Evolutionary conservation across 2,113 vertebrate genomes (phyloP), one percentile per base, ranked within the genome.

Genomic region (Syngnathoides biaculeatus): DNA sequence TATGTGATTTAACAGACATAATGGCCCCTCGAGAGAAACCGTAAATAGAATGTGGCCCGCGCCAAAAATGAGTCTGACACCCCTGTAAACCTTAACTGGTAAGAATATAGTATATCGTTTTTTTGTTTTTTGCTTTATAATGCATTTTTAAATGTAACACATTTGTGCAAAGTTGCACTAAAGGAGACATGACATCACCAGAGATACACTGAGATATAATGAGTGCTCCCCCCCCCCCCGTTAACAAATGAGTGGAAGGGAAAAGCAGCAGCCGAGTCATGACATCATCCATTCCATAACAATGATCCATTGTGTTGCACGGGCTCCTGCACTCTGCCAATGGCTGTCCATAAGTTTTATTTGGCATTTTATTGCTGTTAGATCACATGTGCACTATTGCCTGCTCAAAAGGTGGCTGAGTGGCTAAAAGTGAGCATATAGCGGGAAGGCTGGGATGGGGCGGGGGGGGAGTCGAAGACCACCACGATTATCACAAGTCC

Each of bases 301-400:
- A 89, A 90, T 92, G 90, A 93, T 92, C 85, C 86, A 92, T 90
- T 91, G 87, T 87, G 81, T 76, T 84, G 73, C 72, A 66, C 64
- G 74, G 88, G 82, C 86, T 87, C 76, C 81, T 83, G 86, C 87
- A 82, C 86, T 87, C 84, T 79, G 82, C 82, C 86, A 82, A 84
- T 85, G 80, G 86, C 80, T 68, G 76, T 84, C 86, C 86, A 87
- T 91, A 88, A 87, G 84, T 91, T 92, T 92, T 86, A 92, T 92
- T 91, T 91, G 87, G 79, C 89, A 90, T 92, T 92, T 93, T 90
- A 92, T 90, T 77, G 85, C 89, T 61, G 87, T 93, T 93, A 92
- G 91, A 91, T 93, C 92, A 93, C 91, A 89, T 75, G 78, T 72
- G 74, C 76, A 84, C 82, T 82, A 79, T 82, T 62, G 79, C 84